A percentile compares a stretch with the other conserved stretches of the same genome.
Evolutionary conservation across 1,140 invertebrate genomes (phyloP).

Genomic region (Trypoxylus dichotomus): DNA sequence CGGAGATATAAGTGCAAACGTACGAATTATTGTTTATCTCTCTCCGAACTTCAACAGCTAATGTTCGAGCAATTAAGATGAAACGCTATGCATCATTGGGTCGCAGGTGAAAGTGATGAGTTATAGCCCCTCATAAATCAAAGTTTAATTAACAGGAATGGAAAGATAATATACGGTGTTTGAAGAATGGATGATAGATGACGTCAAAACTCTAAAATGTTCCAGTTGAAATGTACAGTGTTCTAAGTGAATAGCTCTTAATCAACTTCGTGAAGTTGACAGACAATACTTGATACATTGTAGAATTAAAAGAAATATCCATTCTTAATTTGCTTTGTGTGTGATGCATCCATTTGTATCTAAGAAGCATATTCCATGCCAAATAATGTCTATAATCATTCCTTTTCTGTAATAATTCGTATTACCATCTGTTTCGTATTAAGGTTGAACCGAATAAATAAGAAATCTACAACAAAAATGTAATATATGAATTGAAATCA

Average conservation of each 20-base stretch:
- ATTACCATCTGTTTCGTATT: too few relatives aligned
- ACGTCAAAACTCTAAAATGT: neutral
- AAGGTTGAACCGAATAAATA: too few relatives aligned
- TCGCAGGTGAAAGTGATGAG: slow-evolving; percentile 1
- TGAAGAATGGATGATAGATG: neutral
- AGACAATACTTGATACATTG: neutral
- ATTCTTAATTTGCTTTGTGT: too few relatives aligned
- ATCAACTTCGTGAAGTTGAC: neutral
- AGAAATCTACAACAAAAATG: too few relatives aligned
- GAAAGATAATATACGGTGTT: slow-evolving; percentile 3
- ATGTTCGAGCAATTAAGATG: neutral
- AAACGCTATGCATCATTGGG: neutral
- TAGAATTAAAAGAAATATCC: neutral
- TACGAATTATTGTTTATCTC: neutral
- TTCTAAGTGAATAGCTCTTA: neutral
- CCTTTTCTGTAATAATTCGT: too few relatives aligned
- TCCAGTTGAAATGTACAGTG: neutral
- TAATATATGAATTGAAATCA: too few relatives aligned
- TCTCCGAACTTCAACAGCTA: neutral
- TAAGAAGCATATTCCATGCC: too few relatives aligned
- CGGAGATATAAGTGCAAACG: too few relatives aligned
- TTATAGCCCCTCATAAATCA: neutral
- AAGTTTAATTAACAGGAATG: slow-evolving; percentile 4
- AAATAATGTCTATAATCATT: too few relatives aligned
- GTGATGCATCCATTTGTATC: too few relatives aligned